Evolutionary conservation across 2,113 vertebrate species (phyloP), one percentile per base, ranked within the genome.

Genomic region (Alouatta palliata): DNA sequence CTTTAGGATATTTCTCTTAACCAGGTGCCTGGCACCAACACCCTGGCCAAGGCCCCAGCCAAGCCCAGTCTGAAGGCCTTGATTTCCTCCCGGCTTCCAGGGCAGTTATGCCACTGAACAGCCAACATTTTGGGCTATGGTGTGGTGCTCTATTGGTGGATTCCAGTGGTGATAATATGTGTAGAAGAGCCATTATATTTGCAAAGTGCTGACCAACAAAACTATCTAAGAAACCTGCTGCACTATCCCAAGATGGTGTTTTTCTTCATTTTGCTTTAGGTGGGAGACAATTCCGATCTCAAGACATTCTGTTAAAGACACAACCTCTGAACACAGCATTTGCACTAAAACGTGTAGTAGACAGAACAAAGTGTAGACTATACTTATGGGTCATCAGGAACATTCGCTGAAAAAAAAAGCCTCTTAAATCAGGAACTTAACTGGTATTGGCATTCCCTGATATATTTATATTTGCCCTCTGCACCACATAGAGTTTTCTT

Each of bases 1-100:
- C 94, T 96, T 97, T 87, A 90, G 97, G 81, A 96, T 97, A 94
- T 94, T 97, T 97, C 93, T 95, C 71, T 93, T 96, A 97, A 96
- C 90, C 96, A 95, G 95, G 96, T 97, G 95, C 97, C 96, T 97
- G 90, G 96, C 94, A 96, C 96, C 0, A 27, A 96, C 71, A 96
- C 77, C n/a, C 68, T 93, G 76, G 91, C 87, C 80, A 93, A 90
- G 56, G 89, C 95, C 52, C 91, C 75, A 77, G 64, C 56, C 91
- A 90, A 97, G 37, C 86, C 64, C 64, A 90, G 40, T 94, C 56
- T 91, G 84, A 92, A 97, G 95, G 58, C 91, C 91, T 95, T 93
- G 87, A 79, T 87, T 95, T 95, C 54, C 71, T 92, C 56, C 49
- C 87, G 52, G 49, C 75, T 79, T 71, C 68, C 20, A 77, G 32